These are phyloP conservation scores for Olivierus martensii DNA, from an alignment of 1,140 invertebrate genomes.

Conservation along the genomic window DNA sequence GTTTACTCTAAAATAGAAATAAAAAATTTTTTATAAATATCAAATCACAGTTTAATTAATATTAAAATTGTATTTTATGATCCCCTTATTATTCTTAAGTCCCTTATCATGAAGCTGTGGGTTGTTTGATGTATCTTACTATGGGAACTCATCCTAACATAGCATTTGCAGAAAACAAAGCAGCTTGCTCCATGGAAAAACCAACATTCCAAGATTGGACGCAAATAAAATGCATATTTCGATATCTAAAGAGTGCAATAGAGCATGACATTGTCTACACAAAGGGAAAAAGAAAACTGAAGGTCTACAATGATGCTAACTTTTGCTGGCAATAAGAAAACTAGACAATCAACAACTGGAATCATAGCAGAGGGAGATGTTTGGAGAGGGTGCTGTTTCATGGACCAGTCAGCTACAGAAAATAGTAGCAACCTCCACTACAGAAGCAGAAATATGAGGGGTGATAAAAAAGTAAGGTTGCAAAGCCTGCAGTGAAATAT, in stretches of 20 bases:
- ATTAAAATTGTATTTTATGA: too few relatives aligned
- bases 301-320: too few relatives aligned
- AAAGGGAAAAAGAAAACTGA: not conserved
- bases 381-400: too few relatives aligned
- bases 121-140: conserved; percentile 30
- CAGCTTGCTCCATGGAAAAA: not conserved
- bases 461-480: too few relatives aligned
- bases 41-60: too few relatives aligned
- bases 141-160: conserved; percentile 34
- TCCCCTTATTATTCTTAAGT: too few relatives aligned
- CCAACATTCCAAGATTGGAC: conserved; percentile 18
- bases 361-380: too few relatives aligned
- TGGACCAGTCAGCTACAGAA: conserved; percentile 6
- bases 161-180: conserved; percentile 27
- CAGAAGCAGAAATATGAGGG: conserved; percentile 13
- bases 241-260: conserved; percentile 32
- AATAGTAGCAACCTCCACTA: conserved; percentile 3
- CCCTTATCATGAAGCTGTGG: conserved; percentile 12
- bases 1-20: too few relatives aligned
- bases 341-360: too few relatives aligned
- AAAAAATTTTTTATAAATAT: too few relatives aligned
- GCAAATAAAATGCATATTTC: conserved; percentile 30
- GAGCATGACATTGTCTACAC: conserved; percentile 8
- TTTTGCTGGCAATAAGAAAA: too few relatives aligned
- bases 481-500: too few relatives aligned